phyloP scores from a whole-genome alignment of 2,888 invertebrate genomes.

The Augochlorella aurata region DNA sequence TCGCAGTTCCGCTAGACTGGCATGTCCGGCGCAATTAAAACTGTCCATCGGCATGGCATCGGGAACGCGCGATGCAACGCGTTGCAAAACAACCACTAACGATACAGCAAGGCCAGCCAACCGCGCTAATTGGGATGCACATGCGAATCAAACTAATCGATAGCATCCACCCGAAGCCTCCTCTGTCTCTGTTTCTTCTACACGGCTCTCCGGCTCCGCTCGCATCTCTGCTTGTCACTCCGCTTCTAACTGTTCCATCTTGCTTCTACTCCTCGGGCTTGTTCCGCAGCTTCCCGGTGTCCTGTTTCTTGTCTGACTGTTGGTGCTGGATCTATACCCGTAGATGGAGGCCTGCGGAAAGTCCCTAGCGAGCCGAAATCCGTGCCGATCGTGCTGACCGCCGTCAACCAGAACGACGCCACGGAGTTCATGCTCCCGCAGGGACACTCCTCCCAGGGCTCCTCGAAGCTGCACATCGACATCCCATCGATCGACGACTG shows the following conservation, averaged over 20 bases:
- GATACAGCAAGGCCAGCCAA: constrained; percentile 51
- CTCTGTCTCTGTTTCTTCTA: background rate
- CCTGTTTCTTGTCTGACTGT: constrained; percentile 65
- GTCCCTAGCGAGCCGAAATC: constrained; percentile 75
- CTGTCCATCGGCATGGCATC: constrained; percentile 20
- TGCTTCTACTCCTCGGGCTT: constrained; percentile 12
- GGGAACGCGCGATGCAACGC: constrained; percentile 14
- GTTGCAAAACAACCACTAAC: constrained; percentile 44
- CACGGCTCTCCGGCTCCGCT: background rate
- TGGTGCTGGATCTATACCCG: constrained; percentile 74
- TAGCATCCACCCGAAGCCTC: constrained; percentile 32
- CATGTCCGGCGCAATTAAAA: constrained; percentile 41
- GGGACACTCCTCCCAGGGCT: constrained; percentile 67
- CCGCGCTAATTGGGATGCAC: constrained; percentile 56
- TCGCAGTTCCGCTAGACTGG: constrained; percentile 17
- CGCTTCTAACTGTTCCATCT: background rate
- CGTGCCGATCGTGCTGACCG: constrained; percentile 66
- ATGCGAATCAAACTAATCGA: constrained; percentile 63
- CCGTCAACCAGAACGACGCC: constrained; percentile 67
- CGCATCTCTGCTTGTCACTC: background rate
- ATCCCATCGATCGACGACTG: constrained; percentile 79
- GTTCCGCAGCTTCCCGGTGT: constrained; percentile 3
- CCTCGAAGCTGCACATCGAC: constrained; percentile 76
- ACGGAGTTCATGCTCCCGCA: constrained; percentile 68
- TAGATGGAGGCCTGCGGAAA: constrained; percentile 77